A percentile compares a stretch with the other conserved stretches of the same genome.
Conservation (phyloP, 2,797 vertebrate species). For the Chrysocyon brachyurus region DNA sequence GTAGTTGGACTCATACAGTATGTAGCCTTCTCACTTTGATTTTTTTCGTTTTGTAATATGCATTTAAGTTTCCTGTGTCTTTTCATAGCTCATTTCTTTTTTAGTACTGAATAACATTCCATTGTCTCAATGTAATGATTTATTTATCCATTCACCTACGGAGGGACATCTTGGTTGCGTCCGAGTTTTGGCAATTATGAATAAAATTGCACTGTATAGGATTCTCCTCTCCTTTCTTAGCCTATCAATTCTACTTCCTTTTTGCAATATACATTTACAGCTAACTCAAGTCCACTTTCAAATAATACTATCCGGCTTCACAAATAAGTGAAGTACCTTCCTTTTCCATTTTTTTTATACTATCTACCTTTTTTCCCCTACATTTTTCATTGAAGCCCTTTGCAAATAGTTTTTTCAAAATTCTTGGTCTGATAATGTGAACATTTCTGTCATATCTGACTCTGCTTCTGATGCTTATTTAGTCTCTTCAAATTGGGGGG, state of each 20-base stretch:
- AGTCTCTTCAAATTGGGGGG: background rate
- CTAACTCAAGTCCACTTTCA: background rate
- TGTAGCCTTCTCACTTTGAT: background rate
- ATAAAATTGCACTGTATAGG: background rate
- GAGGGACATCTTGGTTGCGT: background rate
- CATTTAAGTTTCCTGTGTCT: slow-evolving; percentile 1
- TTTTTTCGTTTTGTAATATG: background rate
- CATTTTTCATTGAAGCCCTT: background rate
- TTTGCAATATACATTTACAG: background rate
- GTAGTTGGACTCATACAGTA: background rate
- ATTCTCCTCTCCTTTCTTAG: background rate
- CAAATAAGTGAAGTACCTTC: background rate
- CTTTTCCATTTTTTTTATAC: background rate
- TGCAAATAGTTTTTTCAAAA: background rate
- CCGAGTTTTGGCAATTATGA: background rate
- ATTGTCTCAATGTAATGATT: background rate
- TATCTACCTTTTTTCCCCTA: background rate
- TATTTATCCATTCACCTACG: background rate
- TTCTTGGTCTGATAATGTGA: background rate
- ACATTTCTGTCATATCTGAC: background rate
- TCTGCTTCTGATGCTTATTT: background rate
- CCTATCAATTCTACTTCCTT: background rate
- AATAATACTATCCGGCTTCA: background rate
- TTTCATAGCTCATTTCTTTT: background rate
- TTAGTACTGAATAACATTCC: background rate